Evolutionary conservation across 2,888 invertebrate species (phyloP).

Genomic region (Tenthredo notha): DNA sequence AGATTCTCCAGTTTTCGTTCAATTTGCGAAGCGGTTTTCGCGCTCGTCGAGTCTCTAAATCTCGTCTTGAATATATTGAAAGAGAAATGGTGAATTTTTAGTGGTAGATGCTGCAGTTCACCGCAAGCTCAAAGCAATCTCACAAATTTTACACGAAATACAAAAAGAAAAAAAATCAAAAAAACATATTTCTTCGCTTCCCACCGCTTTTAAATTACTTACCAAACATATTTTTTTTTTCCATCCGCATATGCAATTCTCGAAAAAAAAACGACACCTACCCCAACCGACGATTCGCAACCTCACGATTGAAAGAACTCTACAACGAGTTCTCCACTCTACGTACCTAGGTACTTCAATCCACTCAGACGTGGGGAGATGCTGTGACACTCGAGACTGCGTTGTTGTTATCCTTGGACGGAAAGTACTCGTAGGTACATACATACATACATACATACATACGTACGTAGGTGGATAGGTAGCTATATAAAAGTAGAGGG

Average conservation of each 20-base stretch:
- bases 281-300: constrained; percentile 18
- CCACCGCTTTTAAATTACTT: background rate
- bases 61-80: constrained; percentile 26
- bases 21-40: constrained; percentile 26
- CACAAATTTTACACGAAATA: background rate
- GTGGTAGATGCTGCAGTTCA: constrained; percentile 2
- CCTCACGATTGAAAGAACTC: constrained; percentile 42
- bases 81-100: constrained; percentile 21
- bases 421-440: constrained; percentile 37
- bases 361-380: constrained; percentile 49
- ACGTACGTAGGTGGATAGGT: constrained; percentile 3
- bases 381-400: constrained; percentile 49
- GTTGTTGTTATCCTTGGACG: constrained; percentile 48
- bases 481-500: background rate
- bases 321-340: constrained; percentile 20
- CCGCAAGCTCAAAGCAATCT: background rate
- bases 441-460: background rate
- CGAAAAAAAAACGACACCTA: background rate
- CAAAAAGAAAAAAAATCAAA: background rate
- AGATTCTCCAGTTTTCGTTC: constrained; percentile 21
- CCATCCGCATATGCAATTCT: background rate
- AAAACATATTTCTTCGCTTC: background rate
- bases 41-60: constrained; percentile 29
- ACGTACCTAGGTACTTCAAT: constrained; percentile 35
- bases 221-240: background rate